phyloP scores from a whole-genome alignment of 2,113 vertebrate genomes.

The Macroglossus sobrinus region DNA sequence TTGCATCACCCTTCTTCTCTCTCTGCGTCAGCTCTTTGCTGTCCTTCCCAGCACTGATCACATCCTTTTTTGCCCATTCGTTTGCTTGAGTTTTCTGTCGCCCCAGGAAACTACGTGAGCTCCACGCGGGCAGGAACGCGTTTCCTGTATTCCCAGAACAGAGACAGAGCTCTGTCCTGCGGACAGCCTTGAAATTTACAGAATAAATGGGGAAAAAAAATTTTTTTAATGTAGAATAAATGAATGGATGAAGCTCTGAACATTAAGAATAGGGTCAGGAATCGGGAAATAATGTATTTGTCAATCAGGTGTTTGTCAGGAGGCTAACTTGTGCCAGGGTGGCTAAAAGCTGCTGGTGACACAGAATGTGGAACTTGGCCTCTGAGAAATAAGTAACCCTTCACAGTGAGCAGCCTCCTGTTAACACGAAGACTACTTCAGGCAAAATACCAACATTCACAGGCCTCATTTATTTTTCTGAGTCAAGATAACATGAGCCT shows the following conservation, averaged over 20 bases:
- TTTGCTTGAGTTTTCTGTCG: background rate
- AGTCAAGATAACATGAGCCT: background rate
- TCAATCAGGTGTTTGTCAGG: background rate
- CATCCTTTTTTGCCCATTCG: background rate
- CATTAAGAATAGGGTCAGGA: background rate
- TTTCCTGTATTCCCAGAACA: background rate
- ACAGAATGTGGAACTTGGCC: background rate
- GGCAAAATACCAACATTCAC: background rate
- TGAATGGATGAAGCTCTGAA: background rate
- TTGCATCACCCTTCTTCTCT: background rate
- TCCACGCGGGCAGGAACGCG: background rate
- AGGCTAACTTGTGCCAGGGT: background rate
- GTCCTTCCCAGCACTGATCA: background rate
- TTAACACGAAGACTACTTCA: background rate
- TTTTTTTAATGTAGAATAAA: background rate
- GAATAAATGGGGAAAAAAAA: background rate
- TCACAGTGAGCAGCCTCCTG: background rate
- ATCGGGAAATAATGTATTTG: background rate
- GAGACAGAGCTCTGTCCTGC: background rate
- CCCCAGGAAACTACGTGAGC: background rate
- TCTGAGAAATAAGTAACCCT: background rate
- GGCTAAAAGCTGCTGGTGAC: background rate
- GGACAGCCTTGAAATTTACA: background rate
- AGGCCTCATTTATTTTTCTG: background rate
- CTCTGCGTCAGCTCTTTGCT: background rate